phyloP scores from a whole-genome alignment of 1,140 invertebrate genomes.

The Amyelois transitella region DNA sequence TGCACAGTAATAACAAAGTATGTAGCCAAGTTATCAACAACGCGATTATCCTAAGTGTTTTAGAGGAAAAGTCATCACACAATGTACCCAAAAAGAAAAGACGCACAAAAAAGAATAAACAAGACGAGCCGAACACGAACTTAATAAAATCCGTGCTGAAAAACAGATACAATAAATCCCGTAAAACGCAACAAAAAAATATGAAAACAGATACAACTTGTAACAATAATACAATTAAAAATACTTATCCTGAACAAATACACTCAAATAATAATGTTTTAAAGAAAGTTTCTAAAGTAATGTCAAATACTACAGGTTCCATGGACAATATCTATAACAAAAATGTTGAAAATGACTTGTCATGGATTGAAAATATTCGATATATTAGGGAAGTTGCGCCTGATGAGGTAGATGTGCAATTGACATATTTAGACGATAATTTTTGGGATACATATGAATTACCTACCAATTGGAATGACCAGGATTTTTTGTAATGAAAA shows the following conservation, averaged over 20 bases:
- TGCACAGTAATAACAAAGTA: neutral
- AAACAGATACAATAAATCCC: neutral
- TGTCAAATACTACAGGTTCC: neutral
- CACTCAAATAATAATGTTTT: neutral
- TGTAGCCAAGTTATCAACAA: neutral
- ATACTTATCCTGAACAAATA: neutral
- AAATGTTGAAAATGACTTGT: conserved; percentile 26
- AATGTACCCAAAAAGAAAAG: neutral
- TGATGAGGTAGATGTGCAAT: conserved; percentile 29
- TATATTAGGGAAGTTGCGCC: conserved; percentile 33
- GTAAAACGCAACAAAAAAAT: neutral
- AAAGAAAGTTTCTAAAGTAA: neutral
- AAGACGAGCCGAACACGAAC: neutral
- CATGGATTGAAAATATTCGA: conserved; percentile 46
- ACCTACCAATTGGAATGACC: conserved; percentile 22
- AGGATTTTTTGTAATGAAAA: conserved; percentile 16
- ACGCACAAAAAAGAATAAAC: neutral
- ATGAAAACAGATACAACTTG: neutral
- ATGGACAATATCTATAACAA: conserved; percentile 9
- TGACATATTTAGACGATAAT: conserved; percentile 19
- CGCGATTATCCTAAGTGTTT: neutral
- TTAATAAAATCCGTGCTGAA: neutral
- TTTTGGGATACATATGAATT: conserved; percentile 43
- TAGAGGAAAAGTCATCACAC: neutral
- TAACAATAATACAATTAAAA: neutral